Conservation (phyloP, 2,113 vertebrate genomes). For the Okapia johnstoni region DNA sequence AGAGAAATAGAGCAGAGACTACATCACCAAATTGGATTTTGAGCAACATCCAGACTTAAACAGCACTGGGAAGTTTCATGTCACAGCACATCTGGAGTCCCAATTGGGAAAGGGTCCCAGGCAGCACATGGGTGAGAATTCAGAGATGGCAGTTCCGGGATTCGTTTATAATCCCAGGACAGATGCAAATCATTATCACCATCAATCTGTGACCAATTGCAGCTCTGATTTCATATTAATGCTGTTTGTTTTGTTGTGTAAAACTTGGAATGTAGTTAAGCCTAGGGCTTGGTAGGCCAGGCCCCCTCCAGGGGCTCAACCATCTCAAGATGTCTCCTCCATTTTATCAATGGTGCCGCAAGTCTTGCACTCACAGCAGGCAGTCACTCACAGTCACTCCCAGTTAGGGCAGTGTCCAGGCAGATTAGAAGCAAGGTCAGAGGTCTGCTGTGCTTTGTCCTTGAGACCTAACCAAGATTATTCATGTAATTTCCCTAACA, state of each 20-base stretch:
- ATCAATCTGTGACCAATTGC: background rate
- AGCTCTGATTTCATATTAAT: background rate
- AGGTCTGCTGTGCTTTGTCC: background rate
- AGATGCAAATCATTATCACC: background rate
- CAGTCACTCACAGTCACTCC: background rate
- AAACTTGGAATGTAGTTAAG: background rate
- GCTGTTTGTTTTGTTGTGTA: background rate
- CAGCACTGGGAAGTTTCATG: background rate
- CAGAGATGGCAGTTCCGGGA: background rate
- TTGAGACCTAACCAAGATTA: background rate
- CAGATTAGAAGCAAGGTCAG: background rate
- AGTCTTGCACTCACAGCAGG: background rate
- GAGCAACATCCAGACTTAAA: background rate
- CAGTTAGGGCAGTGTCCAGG: background rate
- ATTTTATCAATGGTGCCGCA: background rate
- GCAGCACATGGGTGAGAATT: background rate
- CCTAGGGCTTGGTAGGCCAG: background rate
- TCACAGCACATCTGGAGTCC: background rate
- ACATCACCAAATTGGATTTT: background rate
- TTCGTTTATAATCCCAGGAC: background rate
- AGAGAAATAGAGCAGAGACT: background rate
- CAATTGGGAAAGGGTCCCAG: background rate
- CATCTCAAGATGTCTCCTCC: background rate
- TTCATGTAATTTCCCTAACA: background rate
- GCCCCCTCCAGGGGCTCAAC: background rate